A percentile compares a stretch with the other conserved stretches of the same genome.
phyloP scores from a whole-genome alignment of 2,113 vertebrate genomes.

The Coturnix japonica region DNA sequence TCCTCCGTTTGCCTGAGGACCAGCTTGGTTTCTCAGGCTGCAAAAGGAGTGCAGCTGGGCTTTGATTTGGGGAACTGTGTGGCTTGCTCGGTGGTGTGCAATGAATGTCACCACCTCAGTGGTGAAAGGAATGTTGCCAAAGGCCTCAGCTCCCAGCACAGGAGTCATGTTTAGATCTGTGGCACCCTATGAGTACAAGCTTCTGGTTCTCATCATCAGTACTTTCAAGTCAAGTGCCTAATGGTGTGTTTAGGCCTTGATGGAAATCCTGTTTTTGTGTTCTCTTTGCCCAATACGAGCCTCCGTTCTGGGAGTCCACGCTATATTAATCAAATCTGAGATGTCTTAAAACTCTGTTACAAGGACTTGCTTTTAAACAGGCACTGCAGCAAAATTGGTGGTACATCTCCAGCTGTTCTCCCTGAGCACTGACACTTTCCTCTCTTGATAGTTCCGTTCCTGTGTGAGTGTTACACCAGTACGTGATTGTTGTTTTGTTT shows the following conservation, averaged over 20 bases:
- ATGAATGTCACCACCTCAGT: neutral
- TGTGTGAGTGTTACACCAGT: accelerated
- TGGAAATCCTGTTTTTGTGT: neutral
- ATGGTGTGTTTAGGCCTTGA: neutral
- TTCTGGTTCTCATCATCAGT: accelerated
- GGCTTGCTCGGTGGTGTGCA: neutral
- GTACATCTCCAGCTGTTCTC: neutral
- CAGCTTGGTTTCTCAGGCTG: neutral
- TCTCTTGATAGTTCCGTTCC: accelerated
- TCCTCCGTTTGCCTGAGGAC: neutral
- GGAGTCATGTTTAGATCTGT: neutral
- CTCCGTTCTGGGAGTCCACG: neutral
- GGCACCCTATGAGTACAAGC: accelerated
- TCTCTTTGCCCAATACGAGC: neutral
- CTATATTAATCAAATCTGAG: neutral
- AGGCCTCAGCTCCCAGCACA: neutral
- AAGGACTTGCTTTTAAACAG: neutral
- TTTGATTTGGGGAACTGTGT: neutral
- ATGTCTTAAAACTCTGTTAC: neutral
- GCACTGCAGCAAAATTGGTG: accelerated
- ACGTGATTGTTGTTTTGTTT: neutral
- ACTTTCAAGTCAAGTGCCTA: neutral
- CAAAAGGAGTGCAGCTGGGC: neutral
- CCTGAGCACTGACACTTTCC: accelerated
- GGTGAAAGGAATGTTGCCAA: neutral